A percentile compares a stretch with the other conserved stretches of the same genome.
Conservation (phyloP, 2,888 invertebrate genomes). For the Dasypogon diadema region DNA sequence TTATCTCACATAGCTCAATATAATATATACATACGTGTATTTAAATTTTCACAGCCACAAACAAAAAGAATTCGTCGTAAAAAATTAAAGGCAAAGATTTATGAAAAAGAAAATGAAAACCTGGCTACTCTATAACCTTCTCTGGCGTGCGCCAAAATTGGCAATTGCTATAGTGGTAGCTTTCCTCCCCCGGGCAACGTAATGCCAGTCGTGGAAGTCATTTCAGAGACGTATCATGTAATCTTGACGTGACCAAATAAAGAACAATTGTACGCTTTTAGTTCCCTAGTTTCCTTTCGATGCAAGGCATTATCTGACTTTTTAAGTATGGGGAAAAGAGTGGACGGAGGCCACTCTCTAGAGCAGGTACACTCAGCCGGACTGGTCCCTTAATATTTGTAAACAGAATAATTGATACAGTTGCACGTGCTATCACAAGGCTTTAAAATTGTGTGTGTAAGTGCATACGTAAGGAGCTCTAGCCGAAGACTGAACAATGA, state of each 20-base stretch:
- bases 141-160: constrained; percentile 59
- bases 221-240: constrained; percentile 35
- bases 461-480: constrained; percentile 33
- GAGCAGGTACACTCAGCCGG: neutral
- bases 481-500: neutral
- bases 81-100: constrained; percentile 15
- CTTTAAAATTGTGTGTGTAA: constrained; percentile 27
- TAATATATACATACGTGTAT: too few species aligned
- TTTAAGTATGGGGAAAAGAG: constrained; percentile 29
- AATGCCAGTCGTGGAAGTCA: neutral
- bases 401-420: neutral
- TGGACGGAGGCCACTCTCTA: neutral
- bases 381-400: neutral
- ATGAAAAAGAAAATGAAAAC: constrained; percentile 45
- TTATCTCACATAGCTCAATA: too few species aligned
- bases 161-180: constrained; percentile 56
- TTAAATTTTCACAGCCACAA: too few species aligned
- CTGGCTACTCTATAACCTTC: constrained; percentile 55
- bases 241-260: constrained; percentile 57
- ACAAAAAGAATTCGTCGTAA: neutral
- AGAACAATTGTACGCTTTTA: constrained; percentile 57
- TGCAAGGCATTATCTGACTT: constrained; percentile 46
- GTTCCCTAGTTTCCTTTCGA: constrained; percentile 48
- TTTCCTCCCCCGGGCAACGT: constrained; percentile 46
- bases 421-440: constrained; percentile 34